Evolutionary conservation across 2,888 invertebrate genomes (phyloP).

Genomic region (Plebejus melissa): DNA sequence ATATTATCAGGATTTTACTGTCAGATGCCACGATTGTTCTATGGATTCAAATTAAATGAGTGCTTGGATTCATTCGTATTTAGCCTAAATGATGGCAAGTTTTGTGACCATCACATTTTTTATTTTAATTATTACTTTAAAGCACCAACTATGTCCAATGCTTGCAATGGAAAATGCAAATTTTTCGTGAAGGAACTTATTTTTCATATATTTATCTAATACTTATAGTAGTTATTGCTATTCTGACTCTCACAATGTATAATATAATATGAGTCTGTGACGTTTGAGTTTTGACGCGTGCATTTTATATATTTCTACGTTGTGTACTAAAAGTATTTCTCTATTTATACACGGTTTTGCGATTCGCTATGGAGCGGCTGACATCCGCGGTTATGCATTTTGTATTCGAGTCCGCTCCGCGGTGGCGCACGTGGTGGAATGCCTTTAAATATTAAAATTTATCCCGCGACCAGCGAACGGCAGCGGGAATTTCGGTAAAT

Average conservation of each 20-base stretch:
- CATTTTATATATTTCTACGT: neutral
- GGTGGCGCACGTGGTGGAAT: constrained; percentile 21
- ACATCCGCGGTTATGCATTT: constrained; percentile 23
- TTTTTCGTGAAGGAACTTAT: no score
- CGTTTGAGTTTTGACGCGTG: neutral
- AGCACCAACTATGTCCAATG: no score
- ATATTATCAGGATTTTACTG: neutral
- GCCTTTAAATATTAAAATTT: constrained; percentile 25
- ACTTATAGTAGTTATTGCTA: no score
- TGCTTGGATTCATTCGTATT: no score
- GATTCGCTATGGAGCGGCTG: constrained; percentile 22
- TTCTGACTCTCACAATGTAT: no score
- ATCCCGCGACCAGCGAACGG: constrained; percentile 20
- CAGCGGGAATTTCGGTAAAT: constrained; percentile 18
- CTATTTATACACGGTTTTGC: constrained; percentile 23
- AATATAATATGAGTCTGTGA: neutral
- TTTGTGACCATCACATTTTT: no score
- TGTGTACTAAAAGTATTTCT: constrained; percentile 6
- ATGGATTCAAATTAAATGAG: no score
- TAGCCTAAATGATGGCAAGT: no score
- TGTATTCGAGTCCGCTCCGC: constrained; percentile 12
- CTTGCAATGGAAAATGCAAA: no score
- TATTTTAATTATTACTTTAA: no score
- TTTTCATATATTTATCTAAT: neutral
- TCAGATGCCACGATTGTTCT: no score